phyloP scores from a whole-genome alignment of 2,797 vertebrate species.

The Delichon dasypus region DNA sequence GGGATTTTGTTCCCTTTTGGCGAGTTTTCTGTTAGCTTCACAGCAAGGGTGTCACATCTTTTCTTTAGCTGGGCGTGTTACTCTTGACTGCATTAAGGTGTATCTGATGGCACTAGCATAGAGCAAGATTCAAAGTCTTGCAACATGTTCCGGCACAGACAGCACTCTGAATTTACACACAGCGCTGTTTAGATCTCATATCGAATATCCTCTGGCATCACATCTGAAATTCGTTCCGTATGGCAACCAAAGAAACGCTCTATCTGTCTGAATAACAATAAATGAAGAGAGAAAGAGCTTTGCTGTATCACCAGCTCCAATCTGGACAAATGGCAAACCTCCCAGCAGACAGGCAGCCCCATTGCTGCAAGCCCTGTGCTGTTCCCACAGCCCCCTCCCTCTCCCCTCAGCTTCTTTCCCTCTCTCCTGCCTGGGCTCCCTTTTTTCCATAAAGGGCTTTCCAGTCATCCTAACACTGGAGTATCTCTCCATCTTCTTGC shows the following conservation, averaged over 20 bases:
- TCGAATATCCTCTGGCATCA: conserved; percentile 67
- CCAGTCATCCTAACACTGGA: not conserved
- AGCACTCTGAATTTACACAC: not conserved
- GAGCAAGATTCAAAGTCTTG: conserved; percentile 25
- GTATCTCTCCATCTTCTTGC: not conserved
- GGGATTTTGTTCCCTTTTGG: conserved; percentile 1
- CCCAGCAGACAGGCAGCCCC: not conserved
- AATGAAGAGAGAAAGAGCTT: not conserved
- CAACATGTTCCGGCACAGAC: conserved; percentile 40
- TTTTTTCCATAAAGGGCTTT: not conserved
- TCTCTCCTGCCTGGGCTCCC: not conserved
- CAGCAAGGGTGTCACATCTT: conserved; percentile 45
- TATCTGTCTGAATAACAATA: conserved; percentile 28
- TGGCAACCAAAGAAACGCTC: conserved; percentile 47
- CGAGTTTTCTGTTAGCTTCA: conserved; percentile 16
- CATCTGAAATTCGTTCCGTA: conserved; percentile 54
- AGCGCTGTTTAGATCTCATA: conserved; percentile 27
- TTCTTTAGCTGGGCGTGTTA: conserved; percentile 17
- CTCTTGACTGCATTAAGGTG: conserved; percentile 17
- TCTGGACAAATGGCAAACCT: conserved; percentile 34
- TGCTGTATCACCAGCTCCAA: conserved; percentile 41
- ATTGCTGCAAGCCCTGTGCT: not conserved
- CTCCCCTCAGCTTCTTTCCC: not conserved
- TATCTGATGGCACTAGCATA: conserved; percentile 46
- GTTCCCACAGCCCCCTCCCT: not conserved